Evolutionary conservation across 2,888 invertebrate genomes (phyloP).

Genomic region (Drosophila neotestacea): DNA sequence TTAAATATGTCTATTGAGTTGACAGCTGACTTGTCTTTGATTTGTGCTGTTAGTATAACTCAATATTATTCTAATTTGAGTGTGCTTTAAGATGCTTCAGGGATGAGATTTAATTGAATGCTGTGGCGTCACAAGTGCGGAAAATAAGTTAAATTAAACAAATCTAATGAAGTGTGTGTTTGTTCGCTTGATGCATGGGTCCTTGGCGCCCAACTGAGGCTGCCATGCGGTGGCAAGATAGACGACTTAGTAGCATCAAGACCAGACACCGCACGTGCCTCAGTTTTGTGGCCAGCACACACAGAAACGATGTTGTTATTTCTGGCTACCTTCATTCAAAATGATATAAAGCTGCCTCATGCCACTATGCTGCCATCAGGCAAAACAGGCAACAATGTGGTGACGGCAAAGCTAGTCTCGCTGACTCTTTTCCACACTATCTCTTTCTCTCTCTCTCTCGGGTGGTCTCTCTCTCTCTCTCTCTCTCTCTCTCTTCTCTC

Average conservation of each 20-base stretch:
- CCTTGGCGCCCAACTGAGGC: constrained; percentile 39
- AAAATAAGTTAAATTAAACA: constrained; percentile 78
- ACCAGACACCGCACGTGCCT: constrained; percentile 61
- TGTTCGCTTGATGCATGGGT: constrained; percentile 43
- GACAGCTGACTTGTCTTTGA: constrained; percentile 18
- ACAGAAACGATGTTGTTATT: constrained; percentile 63
- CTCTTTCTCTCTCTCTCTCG: constrained; percentile 21
- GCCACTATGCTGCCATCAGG: constrained; percentile 21
- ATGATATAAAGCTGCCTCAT: constrained; percentile 57
- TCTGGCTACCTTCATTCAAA: constrained; percentile 66
- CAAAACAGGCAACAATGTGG: constrained; percentile 45
- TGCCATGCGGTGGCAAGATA: constrained; percentile 62
- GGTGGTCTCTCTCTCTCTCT: constrained; percentile 18
- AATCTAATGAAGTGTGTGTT: constrained; percentile 69
- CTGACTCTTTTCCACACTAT: constrained; percentile 17
- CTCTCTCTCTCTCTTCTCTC: constrained; percentile 20
- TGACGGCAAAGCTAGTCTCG: constrained; percentile 22
- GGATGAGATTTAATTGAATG: constrained; percentile 64
- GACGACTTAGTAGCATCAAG: constrained; percentile 49
- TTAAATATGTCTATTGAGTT: constrained; percentile 33
- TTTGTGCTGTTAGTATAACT: constrained; percentile 20
- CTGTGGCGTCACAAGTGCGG: constrained; percentile 44
- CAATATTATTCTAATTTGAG: constrained; percentile 29
- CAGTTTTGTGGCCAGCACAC: constrained; percentile 53
- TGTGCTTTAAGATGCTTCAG: constrained; percentile 16